Evolutionary conservation across 1,140 invertebrate genomes (phyloP).

Genomic region (Oedothorax gibbosus): DNA sequence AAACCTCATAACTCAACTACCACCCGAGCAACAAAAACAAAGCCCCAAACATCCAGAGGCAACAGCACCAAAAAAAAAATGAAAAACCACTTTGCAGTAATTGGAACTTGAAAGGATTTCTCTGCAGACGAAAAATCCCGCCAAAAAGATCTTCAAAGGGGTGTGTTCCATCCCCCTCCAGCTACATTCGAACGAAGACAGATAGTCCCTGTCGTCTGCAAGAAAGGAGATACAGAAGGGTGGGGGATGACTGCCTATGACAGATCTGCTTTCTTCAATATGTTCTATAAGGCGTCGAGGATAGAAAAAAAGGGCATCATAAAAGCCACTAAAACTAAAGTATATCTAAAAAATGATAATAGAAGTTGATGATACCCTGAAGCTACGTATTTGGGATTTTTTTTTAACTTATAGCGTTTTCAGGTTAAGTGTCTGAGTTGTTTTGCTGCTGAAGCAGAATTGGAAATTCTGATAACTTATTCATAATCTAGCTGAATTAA

Average conservation of each 20-base stretch:
- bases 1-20: conserved; percentile 14
- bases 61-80: background rate
- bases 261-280: conserved; percentile 56
- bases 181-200: conserved; percentile 44
- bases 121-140: conserved; percentile 6
- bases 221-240: conserved; percentile 38
- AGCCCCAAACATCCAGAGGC: conserved; percentile 1
- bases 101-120: conserved; percentile 52
- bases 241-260: conserved; percentile 33
- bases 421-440: background rate
- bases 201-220: conserved; percentile 41
- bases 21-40: conserved; percentile 10
- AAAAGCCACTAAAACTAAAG: conserved; percentile 28
- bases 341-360: conserved; percentile 50
- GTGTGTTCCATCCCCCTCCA: background rate
- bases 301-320: conserved; percentile 10
- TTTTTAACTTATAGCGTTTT: background rate
- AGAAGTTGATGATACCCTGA: conserved; percentile 27
- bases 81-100: conserved; percentile 52
- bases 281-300: conserved; percentile 44
- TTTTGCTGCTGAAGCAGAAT: background rate
- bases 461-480: background rate
- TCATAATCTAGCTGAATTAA: background rate
- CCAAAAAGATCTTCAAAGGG: conserved; percentile 14
- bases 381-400: background rate